Evolutionary conservation across 2,797 vertebrate species (phyloP).

Genomic region (Molossus molossus): DNA sequence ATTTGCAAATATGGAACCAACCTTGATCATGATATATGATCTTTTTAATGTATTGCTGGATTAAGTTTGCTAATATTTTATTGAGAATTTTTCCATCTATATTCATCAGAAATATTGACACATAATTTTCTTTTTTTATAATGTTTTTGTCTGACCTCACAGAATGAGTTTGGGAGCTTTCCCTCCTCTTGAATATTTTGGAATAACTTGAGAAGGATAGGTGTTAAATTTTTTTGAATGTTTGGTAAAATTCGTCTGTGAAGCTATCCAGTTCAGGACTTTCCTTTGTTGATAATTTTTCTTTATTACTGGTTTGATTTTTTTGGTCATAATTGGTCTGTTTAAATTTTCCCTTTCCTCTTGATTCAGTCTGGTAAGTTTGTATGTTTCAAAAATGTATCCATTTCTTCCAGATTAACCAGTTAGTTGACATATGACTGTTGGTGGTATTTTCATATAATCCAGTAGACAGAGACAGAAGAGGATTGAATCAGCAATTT

Average conservation of each 20-base stretch:
- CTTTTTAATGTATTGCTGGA: not conserved
- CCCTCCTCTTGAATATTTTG: not conserved
- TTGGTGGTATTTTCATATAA: not conserved
- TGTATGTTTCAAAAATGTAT: not conserved
- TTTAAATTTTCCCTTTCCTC: not conserved
- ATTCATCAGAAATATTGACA: not conserved
- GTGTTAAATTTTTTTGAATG: not conserved
- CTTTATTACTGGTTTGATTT: not conserved
- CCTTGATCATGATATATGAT: not conserved
- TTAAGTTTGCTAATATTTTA: not conserved
- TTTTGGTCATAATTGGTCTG: not conserved
- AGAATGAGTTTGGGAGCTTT: not conserved
- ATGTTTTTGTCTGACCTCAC: not conserved
- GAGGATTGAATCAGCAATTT: not conserved
- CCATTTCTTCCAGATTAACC: not conserved
- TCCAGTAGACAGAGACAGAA: not conserved
- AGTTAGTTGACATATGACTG: not conserved
- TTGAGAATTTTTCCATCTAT: not conserved
- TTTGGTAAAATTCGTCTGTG: not conserved
- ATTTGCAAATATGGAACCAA: not conserved
- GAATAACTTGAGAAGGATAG: not conserved
- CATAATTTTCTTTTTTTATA: not conserved
- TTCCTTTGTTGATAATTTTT: not conserved
- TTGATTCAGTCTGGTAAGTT: not conserved
- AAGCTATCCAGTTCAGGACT: not conserved